Conservation (phyloP, 2,113 vertebrate species). For the Eonycteris spelaea region DNA sequence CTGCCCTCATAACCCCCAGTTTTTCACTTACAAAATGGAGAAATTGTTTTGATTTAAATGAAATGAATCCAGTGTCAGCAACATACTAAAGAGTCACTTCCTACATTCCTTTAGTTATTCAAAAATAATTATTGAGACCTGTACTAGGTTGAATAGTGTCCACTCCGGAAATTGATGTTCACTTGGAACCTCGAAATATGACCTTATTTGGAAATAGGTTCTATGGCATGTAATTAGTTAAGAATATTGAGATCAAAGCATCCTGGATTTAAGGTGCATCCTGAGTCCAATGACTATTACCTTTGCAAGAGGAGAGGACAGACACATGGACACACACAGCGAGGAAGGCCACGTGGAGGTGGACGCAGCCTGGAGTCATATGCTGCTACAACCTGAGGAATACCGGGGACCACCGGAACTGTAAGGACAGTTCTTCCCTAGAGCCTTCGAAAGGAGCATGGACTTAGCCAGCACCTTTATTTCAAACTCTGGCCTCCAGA, state of each 20-base stretch:
- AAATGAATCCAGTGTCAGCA: not conserved
- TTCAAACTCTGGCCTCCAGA: not conserved
- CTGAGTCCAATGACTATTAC: not conserved
- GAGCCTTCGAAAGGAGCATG: not conserved
- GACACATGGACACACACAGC: not conserved
- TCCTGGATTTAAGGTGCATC: not conserved
- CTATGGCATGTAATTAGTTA: not conserved
- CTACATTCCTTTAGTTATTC: not conserved
- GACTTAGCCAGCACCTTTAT: not conserved
- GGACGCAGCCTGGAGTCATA: not conserved
- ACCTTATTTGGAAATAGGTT: not conserved
- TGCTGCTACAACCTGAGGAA: not conserved
- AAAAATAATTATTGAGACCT: not conserved
- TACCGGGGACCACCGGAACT: not conserved
- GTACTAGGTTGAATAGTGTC: not conserved
- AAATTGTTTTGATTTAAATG: constrained; percentile 1
- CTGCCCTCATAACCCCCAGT: not conserved
- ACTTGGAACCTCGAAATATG: not conserved
- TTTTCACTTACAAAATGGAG: not conserved
- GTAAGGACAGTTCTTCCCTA: not conserved
- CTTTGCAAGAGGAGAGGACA: not conserved
- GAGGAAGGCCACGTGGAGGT: not conserved
- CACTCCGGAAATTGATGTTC: not conserved
- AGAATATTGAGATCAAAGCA: not conserved
- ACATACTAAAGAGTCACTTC: not conserved